Percentiles rank a stretch among this genome's conserved stretches.
phyloP scores from a whole-genome alignment of 2,113 vertebrate genomes.

The Brachionichthys hirsutus region DNA sequence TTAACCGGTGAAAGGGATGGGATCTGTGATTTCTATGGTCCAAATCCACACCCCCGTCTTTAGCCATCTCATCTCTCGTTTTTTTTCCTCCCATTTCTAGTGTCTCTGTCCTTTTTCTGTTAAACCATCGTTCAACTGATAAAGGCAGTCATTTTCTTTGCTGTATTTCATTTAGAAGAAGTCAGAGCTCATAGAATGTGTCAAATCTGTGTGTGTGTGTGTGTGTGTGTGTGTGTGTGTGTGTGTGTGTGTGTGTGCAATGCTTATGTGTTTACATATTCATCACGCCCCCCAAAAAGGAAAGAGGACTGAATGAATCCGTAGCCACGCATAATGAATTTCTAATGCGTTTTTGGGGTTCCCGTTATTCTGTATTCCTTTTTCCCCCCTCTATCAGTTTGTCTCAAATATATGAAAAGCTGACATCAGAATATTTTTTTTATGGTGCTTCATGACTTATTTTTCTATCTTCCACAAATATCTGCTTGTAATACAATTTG shows the following conservation, averaged over 20 bases:
- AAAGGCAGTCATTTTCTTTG: constrained; percentile 46
- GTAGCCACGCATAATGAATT: constrained; percentile 45
- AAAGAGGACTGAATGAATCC: constrained; percentile 29
- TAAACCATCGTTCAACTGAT: constrained; percentile 55
- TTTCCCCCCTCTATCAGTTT: constrained; percentile 11
- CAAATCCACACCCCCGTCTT: constrained; percentile 63
- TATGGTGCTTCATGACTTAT: too few relatives aligned
- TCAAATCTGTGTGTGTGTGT: constrained; percentile 39
- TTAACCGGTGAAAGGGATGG: constrained; percentile 64
- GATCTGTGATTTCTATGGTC: constrained; percentile 76
- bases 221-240: too few relatives aligned
- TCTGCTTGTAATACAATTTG: too few relatives aligned
- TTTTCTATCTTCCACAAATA: too few relatives aligned
- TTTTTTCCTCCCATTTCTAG: constrained; percentile 52
- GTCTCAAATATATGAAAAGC: too few relatives aligned
- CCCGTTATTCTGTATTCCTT: constrained; percentile 26
- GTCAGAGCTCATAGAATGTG: constrained; percentile 37
- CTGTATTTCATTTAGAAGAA: constrained; percentile 45
- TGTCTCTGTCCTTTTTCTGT: constrained; percentile 57
- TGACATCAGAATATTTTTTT: too few relatives aligned
- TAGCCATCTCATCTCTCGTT: constrained; percentile 59
- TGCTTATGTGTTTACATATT: constrained; percentile 38
- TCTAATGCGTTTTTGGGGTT: constrained; percentile 37
- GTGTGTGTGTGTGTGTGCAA: constrained; percentile 35
- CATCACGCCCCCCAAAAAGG: constrained; percentile 35